Conservation (phyloP, 2,888 invertebrate species). For the Norana najaformis region DNA sequence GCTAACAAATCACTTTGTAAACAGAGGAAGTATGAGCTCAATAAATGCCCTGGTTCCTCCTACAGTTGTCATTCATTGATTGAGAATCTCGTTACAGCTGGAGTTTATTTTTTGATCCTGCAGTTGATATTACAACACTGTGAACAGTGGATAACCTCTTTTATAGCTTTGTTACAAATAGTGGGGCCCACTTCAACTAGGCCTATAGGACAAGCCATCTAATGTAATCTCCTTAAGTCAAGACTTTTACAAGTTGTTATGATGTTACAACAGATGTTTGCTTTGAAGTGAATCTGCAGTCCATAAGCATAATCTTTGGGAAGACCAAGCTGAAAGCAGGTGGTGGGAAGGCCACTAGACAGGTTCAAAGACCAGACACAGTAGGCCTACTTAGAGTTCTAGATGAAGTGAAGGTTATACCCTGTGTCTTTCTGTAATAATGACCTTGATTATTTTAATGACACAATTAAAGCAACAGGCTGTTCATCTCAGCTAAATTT, state of each 20-base stretch:
- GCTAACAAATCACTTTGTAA: too few relatives aligned
- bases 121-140: not conserved
- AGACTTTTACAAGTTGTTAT: not conserved
- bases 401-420: not conserved
- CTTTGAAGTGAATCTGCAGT: too few relatives aligned
- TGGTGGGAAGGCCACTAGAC: not conserved
- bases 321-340: not conserved
- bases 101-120: not conserved
- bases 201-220: not conserved
- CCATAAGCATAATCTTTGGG: too few relatives aligned
- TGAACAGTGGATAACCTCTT: not conserved
- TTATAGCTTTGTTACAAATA: not conserved
- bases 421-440: not conserved
- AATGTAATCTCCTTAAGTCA: not conserved
- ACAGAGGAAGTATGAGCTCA: too few relatives aligned
- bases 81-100: too few relatives aligned
- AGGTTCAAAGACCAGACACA: not conserved
- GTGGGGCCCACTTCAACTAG: not conserved
- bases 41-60: too few relatives aligned
- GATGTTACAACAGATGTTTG: not conserved
- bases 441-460: not conserved
- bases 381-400: not conserved
- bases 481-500: not conserved
- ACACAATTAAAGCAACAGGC: constrained; percentile 5
- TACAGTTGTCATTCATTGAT: too few relatives aligned